Percentiles rank a stretch among this genome's conserved stretches.
Evolutionary conservation across 64 coral and sea anemone genomes (phyloP).

Genomic region (Dendrophyllia cribrosa): DNA sequence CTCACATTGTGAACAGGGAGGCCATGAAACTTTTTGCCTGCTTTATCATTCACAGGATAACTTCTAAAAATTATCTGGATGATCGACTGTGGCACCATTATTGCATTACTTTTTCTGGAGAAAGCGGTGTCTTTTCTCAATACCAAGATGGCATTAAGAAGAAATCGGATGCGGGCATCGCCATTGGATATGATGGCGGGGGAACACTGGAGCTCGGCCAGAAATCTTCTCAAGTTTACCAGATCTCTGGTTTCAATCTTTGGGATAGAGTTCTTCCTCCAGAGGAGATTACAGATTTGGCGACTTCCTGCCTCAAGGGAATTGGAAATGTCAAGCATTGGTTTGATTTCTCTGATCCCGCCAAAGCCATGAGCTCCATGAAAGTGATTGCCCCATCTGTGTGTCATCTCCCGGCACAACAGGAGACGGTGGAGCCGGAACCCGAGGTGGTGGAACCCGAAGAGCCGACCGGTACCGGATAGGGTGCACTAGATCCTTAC

Average conservation of each 20-base stretch:
- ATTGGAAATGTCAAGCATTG: constrained; percentile 15
- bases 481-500: too few species aligned
- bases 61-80: background rate
- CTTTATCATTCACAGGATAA: background rate
- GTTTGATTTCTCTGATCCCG: background rate
- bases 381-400: background rate
- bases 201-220: background rate
- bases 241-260: constrained; percentile 5
- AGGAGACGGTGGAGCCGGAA: background rate
- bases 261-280: constrained; percentile 7
- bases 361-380: background rate
- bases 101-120: background rate
- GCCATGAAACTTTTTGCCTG: background rate
- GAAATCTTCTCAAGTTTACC: background rate
- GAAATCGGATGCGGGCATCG: background rate
- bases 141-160: background rate
- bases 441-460: background rate
- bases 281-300: background rate
- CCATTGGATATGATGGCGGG: background rate
- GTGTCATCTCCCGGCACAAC: background rate
- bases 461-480: too few species aligned
- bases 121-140: background rate
- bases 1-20: too few species aligned
- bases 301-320: background rate
- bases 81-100: background rate